A percentile compares a stretch with the other conserved stretches of the same genome.
These are phyloP conservation scores for Porites divaricata DNA, from an alignment of 92 coral and sea anemone genomes.

Conservation along the genomic window DNA sequence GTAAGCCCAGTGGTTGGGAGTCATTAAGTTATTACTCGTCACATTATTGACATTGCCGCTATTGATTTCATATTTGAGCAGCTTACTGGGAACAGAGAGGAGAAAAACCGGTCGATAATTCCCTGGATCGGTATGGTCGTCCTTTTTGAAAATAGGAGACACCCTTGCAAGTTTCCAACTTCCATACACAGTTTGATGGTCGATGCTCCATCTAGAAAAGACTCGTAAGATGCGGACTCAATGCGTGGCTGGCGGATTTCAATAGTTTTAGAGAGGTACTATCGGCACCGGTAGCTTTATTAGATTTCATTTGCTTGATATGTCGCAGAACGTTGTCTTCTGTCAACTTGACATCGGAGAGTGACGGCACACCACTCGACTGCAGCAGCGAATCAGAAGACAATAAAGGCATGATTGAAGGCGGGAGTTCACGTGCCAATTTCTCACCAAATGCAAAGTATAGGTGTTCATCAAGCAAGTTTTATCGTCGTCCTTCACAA, in stretches of 20 bases:
- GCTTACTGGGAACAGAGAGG: background rate
- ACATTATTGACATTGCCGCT: background rate
- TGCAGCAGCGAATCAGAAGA: too few species aligned
- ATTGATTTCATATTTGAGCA: constrained; percentile 8
- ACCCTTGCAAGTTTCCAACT: background rate
- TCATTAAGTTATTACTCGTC: background rate
- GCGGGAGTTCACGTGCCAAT: background rate
- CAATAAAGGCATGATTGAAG: too few species aligned
- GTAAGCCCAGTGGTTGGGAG: background rate
- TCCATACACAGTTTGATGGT: background rate
- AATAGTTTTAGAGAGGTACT: too few species aligned
- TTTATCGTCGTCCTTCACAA: constrained; percentile 1
- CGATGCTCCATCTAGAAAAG: background rate
- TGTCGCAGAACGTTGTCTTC: background rate
- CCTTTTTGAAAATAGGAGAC: constrained; percentile 17
- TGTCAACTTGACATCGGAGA: background rate
- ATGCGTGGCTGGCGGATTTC: background rate
- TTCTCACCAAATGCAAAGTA: constrained; percentile 15
- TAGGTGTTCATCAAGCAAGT: constrained; percentile 8
- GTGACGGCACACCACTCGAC: too few species aligned
- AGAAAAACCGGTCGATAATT: constrained; percentile 13
- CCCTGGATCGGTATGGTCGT: background rate
- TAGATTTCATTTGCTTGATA: background rate
- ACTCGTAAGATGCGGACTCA: background rate
- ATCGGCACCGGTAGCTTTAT: background rate